Percentiles rank a stretch among this genome's conserved stretches.
phyloP scores from a whole-genome alignment of 2,888 invertebrate species.

The Pristionchus japonicus region DNA sequence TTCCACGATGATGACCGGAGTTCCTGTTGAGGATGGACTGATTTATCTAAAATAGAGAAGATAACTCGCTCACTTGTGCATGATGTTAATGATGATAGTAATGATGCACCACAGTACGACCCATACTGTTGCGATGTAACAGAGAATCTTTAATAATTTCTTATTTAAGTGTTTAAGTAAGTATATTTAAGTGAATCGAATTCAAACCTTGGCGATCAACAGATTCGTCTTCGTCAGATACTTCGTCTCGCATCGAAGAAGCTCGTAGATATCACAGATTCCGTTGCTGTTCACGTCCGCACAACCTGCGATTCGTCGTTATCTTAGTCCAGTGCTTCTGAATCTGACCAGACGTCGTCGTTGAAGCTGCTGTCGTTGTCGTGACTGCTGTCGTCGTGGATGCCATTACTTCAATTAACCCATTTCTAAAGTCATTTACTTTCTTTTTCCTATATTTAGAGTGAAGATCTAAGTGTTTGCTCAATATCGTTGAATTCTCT shows the following conservation, averaged over 20 bases:
- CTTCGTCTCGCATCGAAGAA: slow-evolving; percentile 6
- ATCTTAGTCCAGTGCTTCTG: background rate
- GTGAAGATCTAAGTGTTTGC: too few relatives aligned
- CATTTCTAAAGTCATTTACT: background rate
- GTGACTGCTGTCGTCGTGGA: background rate
- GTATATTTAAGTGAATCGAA: background rate
- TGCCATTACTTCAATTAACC: background rate
- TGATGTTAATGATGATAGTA: slow-evolving; percentile 57
- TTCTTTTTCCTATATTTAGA: background rate
- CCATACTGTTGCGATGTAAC: slow-evolving; percentile 57
- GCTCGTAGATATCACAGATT: slow-evolving; percentile 38
- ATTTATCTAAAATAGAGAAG: background rate
- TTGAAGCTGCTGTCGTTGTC: background rate
- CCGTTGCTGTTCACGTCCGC: slow-evolving; percentile 7
- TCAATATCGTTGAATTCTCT: too few relatives aligned
- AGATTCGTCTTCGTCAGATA: slow-evolving; percentile 21
- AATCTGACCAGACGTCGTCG: background rate
- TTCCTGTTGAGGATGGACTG: slow-evolving; percentile 49
- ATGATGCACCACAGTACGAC: slow-evolving; percentile 61
- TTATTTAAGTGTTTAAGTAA: too few relatives aligned
- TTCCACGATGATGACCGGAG: slow-evolving; percentile 59
- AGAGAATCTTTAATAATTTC: slow-evolving; percentile 50
- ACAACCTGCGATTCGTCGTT: background rate
- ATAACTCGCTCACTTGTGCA: slow-evolving; percentile 52
- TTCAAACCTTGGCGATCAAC: background rate